phyloP scores from a whole-genome alignment of 2,888 invertebrate genomes.

The Micropterix aruncella region DNA sequence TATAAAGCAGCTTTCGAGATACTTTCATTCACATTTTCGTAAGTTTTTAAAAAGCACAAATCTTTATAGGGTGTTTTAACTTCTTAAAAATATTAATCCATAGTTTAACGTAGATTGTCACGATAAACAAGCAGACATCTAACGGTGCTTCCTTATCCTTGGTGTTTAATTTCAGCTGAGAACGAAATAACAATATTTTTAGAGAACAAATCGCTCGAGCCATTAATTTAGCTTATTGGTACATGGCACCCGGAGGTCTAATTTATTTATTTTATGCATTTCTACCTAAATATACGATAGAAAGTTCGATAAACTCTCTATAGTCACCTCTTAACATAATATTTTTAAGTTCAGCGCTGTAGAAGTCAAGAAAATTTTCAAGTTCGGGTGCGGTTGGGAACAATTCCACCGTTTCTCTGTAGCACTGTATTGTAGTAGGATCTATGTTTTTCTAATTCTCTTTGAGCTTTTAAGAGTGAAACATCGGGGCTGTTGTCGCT shows the following conservation, averaged over 20 bases:
- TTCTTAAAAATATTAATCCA: background rate
- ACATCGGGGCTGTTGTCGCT: background rate
- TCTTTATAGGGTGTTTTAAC: too few relatives aligned
- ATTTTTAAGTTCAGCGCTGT: too few relatives aligned
- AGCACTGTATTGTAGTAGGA: background rate
- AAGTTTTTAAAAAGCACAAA: too few relatives aligned
- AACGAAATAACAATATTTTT: background rate
- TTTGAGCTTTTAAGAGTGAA: background rate
- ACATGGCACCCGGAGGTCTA: too few relatives aligned
- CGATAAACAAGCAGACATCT: background rate
- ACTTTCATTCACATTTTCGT: too few relatives aligned
- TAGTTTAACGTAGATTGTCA: background rate
- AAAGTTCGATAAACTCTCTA: too few relatives aligned
- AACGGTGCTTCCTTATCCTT: background rate
- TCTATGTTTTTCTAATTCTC: background rate
- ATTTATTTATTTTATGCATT: too few relatives aligned
- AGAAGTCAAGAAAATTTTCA: background rate
- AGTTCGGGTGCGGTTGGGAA: background rate
- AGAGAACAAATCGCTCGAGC: background rate
- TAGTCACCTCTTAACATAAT: too few relatives aligned
- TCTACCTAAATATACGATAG: background rate
- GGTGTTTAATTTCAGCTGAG: too few relatives aligned
- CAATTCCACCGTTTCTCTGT: background rate
- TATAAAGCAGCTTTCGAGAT: too few relatives aligned
- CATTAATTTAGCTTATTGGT: background rate